Percentiles rank a stretch among this genome's conserved stretches.
Conservation (phyloP, 1,140 invertebrate genomes). For the Lethocerus indicus region DNA sequence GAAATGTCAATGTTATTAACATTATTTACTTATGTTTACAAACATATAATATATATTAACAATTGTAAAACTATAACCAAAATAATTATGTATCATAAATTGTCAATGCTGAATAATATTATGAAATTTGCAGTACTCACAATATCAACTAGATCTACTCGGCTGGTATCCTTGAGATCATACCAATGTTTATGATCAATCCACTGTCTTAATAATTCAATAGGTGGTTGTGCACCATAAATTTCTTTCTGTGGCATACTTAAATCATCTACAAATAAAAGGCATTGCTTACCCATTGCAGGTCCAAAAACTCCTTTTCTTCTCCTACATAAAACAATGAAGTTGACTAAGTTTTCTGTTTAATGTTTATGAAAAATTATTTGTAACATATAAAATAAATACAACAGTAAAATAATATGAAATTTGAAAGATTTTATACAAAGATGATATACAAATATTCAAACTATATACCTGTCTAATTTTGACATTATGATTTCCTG, state of each 20-base stretch:
- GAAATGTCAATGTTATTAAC: not conserved
- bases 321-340: slow-evolving; percentile 24
- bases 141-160: slow-evolving; percentile 76
- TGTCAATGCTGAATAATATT: not conserved
- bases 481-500: slow-evolving; percentile 63
- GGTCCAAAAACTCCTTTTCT: slow-evolving; percentile 57
- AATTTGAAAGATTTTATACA: too few species aligned
- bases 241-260: slow-evolving; percentile 77
- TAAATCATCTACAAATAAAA: slow-evolving; percentile 85
- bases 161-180: slow-evolving; percentile 68
- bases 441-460: too few species aligned
- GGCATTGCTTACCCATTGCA: slow-evolving; percentile 47
- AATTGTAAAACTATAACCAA: not conserved
- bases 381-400: too few species aligned
- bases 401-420: not conserved
- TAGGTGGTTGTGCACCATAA: slow-evolving; percentile 70
- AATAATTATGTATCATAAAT: not conserved
- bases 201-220: slow-evolving; percentile 75
- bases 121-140: slow-evolving; percentile 31
- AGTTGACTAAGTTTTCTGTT: too few species aligned
- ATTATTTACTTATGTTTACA: not conserved
- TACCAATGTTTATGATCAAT: slow-evolving; percentile 67
- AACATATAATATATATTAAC: not conserved
- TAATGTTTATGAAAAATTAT: too few species aligned
- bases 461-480: slow-evolving; percentile 49